Base-by-base conservation (phyloP, 1,140 invertebrate species). In the Tetramorium simillimum region DNA sequence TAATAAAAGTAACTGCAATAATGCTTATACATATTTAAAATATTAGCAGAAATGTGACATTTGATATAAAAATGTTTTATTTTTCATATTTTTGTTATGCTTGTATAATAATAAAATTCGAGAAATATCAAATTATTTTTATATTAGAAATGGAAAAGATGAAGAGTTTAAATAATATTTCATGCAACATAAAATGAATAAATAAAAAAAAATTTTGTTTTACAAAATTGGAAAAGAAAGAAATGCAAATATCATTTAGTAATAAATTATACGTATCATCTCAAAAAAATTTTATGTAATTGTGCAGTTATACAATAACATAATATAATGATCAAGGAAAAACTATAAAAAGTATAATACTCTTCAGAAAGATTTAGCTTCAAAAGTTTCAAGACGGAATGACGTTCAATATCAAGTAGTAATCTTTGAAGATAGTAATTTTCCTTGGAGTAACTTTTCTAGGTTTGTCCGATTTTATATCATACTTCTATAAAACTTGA, bases 191-290 rank as follows among this genome's bases (percentile, higher is more conserved):
- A 51, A 28, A 33, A 70, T 33, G n/a, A 28, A 21, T 69, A 69
- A 46, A n/a, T n/a, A n/a, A n/a, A n/a, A n/a, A n/a, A n/a, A n/a
- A 16, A 67, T 60, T 21, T 70, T 70, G 21, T 49, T 70, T 49
- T 21, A 51, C 6, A 28, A 70, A 46, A 5, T 40, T 16, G 0
- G 16, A 0, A 51, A 49, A 18, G 9, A 49, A 4, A 69, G 5
- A 24, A 67, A 43, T 37, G 18, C 9, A 40, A 46, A 43, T 43
- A 43, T 43, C 9, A 43, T 9, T 43, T 43, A 18, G 3, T 24
- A 9, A 43, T 10, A 43, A 67, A 0, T 58, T 58, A 37, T 5
- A 67, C 1, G 40, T 43, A 14, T 67, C 6, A 0, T 28, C 58
- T 6, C 2, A 28, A 37, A 18, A 63, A 63, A 16, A 24, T 60